These are phyloP conservation scores for Pangasius krempfi DNA, from an alignment of 2,797 vertebrate genomes.

Conservation along the genomic window DNA sequence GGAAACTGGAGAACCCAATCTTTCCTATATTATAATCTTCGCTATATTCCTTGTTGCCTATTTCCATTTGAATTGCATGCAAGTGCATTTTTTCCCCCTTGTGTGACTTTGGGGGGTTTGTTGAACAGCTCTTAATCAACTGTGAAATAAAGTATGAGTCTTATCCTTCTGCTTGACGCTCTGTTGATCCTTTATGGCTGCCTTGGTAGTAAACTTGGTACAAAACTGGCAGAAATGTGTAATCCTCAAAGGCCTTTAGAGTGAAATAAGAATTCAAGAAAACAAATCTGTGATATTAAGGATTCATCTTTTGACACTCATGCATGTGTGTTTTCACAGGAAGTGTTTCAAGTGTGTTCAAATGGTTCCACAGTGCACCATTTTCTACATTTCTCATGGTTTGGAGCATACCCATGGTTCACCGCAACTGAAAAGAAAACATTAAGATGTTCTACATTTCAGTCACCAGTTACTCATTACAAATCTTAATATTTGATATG, in stretches of 20 bases:
- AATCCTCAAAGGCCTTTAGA: neutral
- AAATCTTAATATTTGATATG: neutral
- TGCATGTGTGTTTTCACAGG: neutral
- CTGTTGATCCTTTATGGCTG: neutral
- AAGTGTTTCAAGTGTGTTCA: neutral
- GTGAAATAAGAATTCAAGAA: neutral
- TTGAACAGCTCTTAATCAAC: neutral
- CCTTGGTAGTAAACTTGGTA: neutral
- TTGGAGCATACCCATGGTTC: neutral
- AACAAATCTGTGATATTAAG: neutral
- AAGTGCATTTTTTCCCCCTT: neutral
- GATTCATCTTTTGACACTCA: neutral
- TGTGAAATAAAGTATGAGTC: conserved; percentile 8
- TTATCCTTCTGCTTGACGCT: neutral
- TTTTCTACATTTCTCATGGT: too few relatives aligned
- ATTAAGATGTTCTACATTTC: neutral
- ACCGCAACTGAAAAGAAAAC: too few relatives aligned
- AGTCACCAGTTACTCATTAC: neutral
- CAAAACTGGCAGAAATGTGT: neutral
- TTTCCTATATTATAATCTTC: neutral
- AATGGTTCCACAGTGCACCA: neutral
- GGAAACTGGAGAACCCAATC: neutral
- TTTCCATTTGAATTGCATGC: neutral
- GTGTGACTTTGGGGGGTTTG: neutral
- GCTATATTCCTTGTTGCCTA: too few relatives aligned